A percentile compares a stretch with the other conserved stretches of the same genome.
Conservation (phyloP, 2,113 vertebrate species). For the Leptodactylus fuscus region DNA sequence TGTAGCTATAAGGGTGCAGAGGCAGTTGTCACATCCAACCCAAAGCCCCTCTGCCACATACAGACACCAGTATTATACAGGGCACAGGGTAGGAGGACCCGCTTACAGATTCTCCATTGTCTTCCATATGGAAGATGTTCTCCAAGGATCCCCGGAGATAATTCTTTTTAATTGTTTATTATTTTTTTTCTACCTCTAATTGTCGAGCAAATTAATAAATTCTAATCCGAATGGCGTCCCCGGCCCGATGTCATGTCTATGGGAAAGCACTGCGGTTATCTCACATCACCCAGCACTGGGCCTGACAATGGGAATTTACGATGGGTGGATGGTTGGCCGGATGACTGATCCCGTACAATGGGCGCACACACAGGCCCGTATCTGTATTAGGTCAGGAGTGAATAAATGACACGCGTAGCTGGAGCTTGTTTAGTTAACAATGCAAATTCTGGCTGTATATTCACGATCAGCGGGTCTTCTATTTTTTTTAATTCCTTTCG, state of each 20-base stretch:
- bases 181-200: not conserved
- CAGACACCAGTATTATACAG: too few relatives aligned
- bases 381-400: conserved; percentile 42
- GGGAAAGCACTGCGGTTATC: not conserved
- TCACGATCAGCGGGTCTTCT: too few relatives aligned
- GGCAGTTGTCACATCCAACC: too few relatives aligned
- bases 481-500: not conserved
- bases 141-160: not conserved
- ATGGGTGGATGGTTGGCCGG: not conserved
- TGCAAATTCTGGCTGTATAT: conserved; percentile 4
- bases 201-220: conserved; percentile 15
- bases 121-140: not conserved
- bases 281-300: not conserved
- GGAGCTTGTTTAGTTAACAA: conserved; percentile 3
- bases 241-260: not conserved
- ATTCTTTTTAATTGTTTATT: not conserved
- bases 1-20: too few relatives aligned
- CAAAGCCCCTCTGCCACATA: too few relatives aligned
- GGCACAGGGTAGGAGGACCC: too few relatives aligned
- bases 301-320: conserved; percentile 10
- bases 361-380: not conserved
- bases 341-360: conserved; percentile 14
- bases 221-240: not conserved
- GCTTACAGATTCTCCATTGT: not conserved
- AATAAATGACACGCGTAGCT: conserved; percentile 34